Conservation (phyloP, 2,113 vertebrate species). For the Sebastes fasciatus region DNA sequence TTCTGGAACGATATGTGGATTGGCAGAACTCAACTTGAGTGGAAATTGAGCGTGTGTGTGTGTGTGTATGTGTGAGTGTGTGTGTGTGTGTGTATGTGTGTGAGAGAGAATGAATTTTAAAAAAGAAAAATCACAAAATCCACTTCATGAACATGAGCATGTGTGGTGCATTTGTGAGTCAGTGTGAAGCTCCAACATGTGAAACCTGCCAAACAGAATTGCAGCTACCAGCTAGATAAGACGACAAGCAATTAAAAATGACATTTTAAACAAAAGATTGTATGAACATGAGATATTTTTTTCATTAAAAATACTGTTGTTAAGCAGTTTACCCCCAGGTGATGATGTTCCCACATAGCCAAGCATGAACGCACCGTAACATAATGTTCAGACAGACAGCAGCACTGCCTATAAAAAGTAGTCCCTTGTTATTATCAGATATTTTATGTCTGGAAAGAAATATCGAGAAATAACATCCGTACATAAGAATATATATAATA, state of each 20-base stretch:
- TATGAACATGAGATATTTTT: not conserved
- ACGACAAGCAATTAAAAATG: not conserved
- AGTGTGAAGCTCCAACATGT: not conserved
- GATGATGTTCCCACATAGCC: not conserved
- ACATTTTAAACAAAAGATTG: not conserved
- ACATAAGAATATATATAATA: not conserved
- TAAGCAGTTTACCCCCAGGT: not conserved
- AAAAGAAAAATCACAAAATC: not conserved
- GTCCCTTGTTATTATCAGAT: not conserved
- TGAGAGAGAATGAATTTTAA: not conserved
- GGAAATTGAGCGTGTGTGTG: not conserved
- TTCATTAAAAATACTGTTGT: not conserved
- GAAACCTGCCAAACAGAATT: not conserved
- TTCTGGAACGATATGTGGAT: slow-evolving; percentile 34
- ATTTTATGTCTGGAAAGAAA: not conserved
- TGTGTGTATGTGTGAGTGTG: slow-evolving; percentile 5
- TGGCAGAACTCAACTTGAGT: slow-evolving; percentile 16
- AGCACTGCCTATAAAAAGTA: not conserved
- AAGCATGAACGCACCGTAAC: not conserved
- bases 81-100: not conserved
- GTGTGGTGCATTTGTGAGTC: not conserved
- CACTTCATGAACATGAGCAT: not conserved
- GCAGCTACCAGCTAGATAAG: not conserved
- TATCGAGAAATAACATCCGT: not conserved
- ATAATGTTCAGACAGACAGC: not conserved